A percentile compares a stretch with the other conserved stretches of the same genome.
Conservation (phyloP, 2,113 vertebrate genomes). For the Ptychochromis oligacanthus region DNA sequence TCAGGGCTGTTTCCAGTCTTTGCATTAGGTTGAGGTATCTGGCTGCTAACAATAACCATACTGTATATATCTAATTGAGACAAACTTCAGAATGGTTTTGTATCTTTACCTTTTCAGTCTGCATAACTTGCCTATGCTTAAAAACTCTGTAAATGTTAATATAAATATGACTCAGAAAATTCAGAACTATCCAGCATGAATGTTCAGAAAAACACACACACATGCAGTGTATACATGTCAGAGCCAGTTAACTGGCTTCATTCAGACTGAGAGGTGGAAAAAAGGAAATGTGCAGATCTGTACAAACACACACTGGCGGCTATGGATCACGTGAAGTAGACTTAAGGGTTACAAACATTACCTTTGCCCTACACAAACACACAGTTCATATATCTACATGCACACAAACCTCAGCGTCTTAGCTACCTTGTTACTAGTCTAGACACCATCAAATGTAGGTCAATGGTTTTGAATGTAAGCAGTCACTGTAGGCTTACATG, state of each 20-base stretch:
- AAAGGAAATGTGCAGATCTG: constrained; percentile 41
- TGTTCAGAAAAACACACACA: neutral
- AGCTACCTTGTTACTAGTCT: constrained; percentile 28
- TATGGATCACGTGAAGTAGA: constrained; percentile 41
- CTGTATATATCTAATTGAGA: too few relatives aligned
- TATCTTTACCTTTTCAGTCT: too few relatives aligned
- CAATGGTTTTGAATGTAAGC: constrained; percentile 56
- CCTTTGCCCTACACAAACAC: constrained; percentile 21
- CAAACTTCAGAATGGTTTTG: too few relatives aligned
- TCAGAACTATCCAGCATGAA: neutral
- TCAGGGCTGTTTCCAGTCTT: too few relatives aligned
- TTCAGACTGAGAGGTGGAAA: constrained; percentile 28
- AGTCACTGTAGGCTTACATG: constrained; percentile 41
- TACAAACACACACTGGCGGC: constrained; percentile 50
- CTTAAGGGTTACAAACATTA: constrained; percentile 24
- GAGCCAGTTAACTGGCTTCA: constrained; percentile 41
- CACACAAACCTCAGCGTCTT: constrained; percentile 1
- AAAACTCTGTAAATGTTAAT: neutral
- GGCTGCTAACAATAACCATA: too few relatives aligned
- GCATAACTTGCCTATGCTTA: neutral
- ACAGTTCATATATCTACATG: constrained; percentile 1
- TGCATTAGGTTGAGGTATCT: too few relatives aligned
- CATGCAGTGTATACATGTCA: neutral
- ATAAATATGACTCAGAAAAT: neutral
- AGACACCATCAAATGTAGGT: constrained; percentile 37